These are phyloP conservation scores for Exocentrus adspersus DNA, from an alignment of 2,888 invertebrate genomes.

Conservation along the genomic window DNA sequence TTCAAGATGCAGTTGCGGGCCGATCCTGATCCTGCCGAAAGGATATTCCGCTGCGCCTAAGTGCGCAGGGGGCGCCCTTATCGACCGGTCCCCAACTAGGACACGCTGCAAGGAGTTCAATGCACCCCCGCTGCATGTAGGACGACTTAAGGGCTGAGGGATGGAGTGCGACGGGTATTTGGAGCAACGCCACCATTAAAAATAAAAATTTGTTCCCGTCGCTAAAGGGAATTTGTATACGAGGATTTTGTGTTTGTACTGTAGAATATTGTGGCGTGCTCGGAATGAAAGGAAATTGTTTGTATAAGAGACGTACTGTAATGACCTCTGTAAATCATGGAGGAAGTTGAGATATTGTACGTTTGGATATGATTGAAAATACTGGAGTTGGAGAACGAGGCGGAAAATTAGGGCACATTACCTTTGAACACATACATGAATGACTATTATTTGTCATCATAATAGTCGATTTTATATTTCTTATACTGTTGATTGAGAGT, in stretches of 20 bases:
- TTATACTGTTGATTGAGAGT: no score
- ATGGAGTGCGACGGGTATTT: conserved; percentile 15
- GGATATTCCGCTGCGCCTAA: not conserved
- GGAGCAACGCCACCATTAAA: conserved; percentile 18
- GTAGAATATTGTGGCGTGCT: not conserved
- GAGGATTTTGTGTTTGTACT: not conserved
- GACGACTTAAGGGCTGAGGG: conserved; percentile 14
- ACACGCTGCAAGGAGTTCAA: conserved; percentile 45
- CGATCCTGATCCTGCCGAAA: not conserved
- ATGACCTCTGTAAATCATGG: no score
- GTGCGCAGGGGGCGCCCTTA: conserved; percentile 27
- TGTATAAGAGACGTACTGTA: no score
- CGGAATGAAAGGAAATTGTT: not conserved
- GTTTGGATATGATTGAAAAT: no score
- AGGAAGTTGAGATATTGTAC: no score
- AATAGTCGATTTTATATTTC: no score
- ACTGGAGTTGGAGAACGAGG: no score
- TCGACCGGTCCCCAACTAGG: conserved; percentile 43
- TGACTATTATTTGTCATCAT: no score
- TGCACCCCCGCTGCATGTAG: conserved; percentile 42
- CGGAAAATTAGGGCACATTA: no score
- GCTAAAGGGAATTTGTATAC: not conserved
- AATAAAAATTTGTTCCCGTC: conserved; percentile 10
- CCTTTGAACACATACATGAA: no score
- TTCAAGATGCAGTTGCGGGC: no score